Evolutionary conservation across 2,113 vertebrate genomes (phyloP), one percentile per base, ranked within the genome.

Genomic region (Dicentrarchus labrax): DNA sequence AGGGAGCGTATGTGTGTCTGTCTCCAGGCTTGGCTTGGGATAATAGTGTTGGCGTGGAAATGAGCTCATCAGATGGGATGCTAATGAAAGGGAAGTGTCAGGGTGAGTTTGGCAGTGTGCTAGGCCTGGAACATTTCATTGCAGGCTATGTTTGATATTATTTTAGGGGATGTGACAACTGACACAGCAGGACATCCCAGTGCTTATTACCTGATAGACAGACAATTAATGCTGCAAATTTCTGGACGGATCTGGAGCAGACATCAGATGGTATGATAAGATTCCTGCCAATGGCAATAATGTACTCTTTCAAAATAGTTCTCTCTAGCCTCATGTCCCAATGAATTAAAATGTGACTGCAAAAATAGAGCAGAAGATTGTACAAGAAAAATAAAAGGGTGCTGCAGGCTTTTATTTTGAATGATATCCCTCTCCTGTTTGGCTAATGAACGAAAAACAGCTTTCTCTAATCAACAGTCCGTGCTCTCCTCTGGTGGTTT

Each of bases 41-140:
- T 87, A 62, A 90, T 76, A 84, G 89, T 62, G 75, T 70, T 78
- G 83, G 83, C n/a, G 30, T 6, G 76, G 88, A 93, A 82, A 79
- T 88, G 84, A 91, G 85, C 87, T 87, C 91, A 91, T 92, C 76
- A 88, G 82, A 89, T 88, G 86, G 88, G 92, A 89, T 53, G 86
- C 56, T 74, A 90, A 89, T 87, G 78, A 92, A 91, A 92, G 88
- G 69, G 61, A 86, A 72, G 76, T 78, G 84, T 81, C 72, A 69
- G 86, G 53, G 80, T 54, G 82, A 69, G 74, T 86, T 88, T 88
- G 87, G 86, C 84, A 72, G 77, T 10, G 7, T 6, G 53, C 74
- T 74, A 36, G 66, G 72, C 76, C 70, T 73, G 79, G 65, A 76
- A 51, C 62, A 45, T 84, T 83, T 88, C 66, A 78, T 36, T 30